A percentile compares a stretch with the other conserved stretches of the same genome.
Conservation (phyloP, 2,113 vertebrate genomes). For the Lota lota region DNA sequence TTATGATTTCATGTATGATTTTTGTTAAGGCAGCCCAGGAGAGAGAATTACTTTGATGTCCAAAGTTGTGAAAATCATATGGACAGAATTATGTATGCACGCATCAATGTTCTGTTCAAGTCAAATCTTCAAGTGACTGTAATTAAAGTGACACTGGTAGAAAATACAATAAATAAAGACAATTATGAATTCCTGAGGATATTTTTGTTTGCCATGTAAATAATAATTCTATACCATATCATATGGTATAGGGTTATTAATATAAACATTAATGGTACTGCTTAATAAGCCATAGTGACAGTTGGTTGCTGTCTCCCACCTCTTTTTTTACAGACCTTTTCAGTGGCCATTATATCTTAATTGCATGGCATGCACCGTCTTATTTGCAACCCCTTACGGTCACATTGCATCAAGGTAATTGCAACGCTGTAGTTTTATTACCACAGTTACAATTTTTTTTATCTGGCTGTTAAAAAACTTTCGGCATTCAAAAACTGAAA, state of each 20-base stretch:
- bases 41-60: slow-evolving; percentile 55
- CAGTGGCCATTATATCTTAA: slow-evolving; percentile 59
- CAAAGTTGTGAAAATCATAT: slow-evolving; percentile 52
- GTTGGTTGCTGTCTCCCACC: slow-evolving; percentile 11
- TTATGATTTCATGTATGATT: slow-evolving; percentile 39
- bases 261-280: slow-evolving; percentile 37
- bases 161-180: no score
- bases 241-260: slow-evolving; percentile 21
- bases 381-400: slow-evolving; percentile 58
- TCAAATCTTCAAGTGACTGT: no score
- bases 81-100: slow-evolving; percentile 23
- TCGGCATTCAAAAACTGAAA: slow-evolving; percentile 64
- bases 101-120: slow-evolving; percentile 21
- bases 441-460: slow-evolving; percentile 59
- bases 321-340: slow-evolving; percentile 47
- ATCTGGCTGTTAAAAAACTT: slow-evolving; percentile 61
- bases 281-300: no score
- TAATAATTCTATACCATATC: no score
- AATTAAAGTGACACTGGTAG: no score
- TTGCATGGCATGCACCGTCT: slow-evolving; percentile 53
- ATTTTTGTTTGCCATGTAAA: no score
- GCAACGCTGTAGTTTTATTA: slow-evolving; percentile 67
- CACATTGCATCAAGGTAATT: slow-evolving; percentile 64
- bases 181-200: no score
- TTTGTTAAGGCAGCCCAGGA: slow-evolving; percentile 36